phyloP scores from a whole-genome alignment of 2,113 vertebrate genomes.

The Canis aureus region DNA sequence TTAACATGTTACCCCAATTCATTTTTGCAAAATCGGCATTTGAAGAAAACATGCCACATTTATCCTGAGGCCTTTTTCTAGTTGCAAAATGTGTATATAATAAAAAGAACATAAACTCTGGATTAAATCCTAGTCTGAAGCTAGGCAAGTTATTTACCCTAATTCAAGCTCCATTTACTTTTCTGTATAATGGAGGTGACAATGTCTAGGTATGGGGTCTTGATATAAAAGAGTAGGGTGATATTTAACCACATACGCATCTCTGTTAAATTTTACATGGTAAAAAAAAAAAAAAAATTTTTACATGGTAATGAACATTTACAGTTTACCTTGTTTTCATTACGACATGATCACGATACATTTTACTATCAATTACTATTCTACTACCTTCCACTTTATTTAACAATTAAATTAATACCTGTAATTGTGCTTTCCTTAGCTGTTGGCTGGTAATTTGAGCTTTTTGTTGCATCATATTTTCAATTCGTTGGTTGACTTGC shows the following conservation, averaged over 20 bases:
- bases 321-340: neutral
- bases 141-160: neutral
- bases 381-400: neutral
- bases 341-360: neutral
- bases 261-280: neutral
- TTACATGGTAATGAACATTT: neutral
- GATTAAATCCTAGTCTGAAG: slow-evolving; percentile 32
- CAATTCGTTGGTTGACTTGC: slow-evolving; percentile 96
- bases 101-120: slow-evolving; percentile 47
- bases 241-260: neutral
- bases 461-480: slow-evolving; percentile 95
- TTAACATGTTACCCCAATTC: neutral
- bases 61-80: neutral
- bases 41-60: slow-evolving; percentile 4
- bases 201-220: neutral
- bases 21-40: neutral
- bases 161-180: neutral
- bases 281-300: neutral
- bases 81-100: neutral
- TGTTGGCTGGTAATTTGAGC: slow-evolving; percentile 92
- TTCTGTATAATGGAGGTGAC: neutral
- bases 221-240: neutral
- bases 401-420: slow-evolving; percentile 87
- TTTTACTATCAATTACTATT: slow-evolving; percentile 44
- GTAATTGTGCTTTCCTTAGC: slow-evolving; percentile 92